Conservation (phyloP, 2,113 vertebrate species). For the Carlito syrichta region DNA sequence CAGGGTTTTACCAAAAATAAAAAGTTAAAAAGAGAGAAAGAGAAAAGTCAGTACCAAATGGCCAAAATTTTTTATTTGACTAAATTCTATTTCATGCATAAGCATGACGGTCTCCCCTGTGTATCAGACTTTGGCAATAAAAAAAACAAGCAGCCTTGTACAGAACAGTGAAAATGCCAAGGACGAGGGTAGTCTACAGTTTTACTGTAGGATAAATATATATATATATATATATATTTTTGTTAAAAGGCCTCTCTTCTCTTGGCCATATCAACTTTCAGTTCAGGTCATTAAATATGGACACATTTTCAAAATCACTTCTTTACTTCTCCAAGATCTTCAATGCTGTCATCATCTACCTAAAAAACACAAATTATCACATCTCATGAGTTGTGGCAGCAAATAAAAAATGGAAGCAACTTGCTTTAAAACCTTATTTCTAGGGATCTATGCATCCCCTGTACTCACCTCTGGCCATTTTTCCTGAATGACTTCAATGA, state of each 20-base stretch:
- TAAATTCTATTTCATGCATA: constrained; percentile 88
- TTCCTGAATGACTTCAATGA: constrained; percentile 98
- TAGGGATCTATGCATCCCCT: background rate
- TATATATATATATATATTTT: constrained; percentile 72
- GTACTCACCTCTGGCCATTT: constrained; percentile 96
- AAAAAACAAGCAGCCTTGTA: constrained; percentile 89
- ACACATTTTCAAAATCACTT: constrained; percentile 91
- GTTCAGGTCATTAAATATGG: constrained; percentile 88
- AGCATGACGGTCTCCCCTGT: constrained; percentile 86
- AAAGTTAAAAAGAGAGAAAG: constrained; percentile 46
- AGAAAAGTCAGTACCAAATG: constrained; percentile 70
- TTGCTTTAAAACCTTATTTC: background rate
- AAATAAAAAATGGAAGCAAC: background rate
- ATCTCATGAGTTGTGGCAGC: background rate
- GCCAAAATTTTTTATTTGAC: constrained; percentile 88
- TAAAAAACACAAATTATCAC: constrained; percentile 70
- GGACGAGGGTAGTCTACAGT: constrained; percentile 85
- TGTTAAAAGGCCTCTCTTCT: constrained; percentile 88
- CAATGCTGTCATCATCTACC: constrained; percentile 99
- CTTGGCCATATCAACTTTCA: constrained; percentile 90
- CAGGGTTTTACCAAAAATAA: constrained; percentile 47
- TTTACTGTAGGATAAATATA: constrained; percentile 89
- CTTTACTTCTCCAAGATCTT: constrained; percentile 99
- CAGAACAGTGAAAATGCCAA: constrained; percentile 87
- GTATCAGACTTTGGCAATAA: constrained; percentile 93